Base-by-base conservation (phyloP, 1,140 invertebrate genomes). In the Heliothis virescens region DNA sequence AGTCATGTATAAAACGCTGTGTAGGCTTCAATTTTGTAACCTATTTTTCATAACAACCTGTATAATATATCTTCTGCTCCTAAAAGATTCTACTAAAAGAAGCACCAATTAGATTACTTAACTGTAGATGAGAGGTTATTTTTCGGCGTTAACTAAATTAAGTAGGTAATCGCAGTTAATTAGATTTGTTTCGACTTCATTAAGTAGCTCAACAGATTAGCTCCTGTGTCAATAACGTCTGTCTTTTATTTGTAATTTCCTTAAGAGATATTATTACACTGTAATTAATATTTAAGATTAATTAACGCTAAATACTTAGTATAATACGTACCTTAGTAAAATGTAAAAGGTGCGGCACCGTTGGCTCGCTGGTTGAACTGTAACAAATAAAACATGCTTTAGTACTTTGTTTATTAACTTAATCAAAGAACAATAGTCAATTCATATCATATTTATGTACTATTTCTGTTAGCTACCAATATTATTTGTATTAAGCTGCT, bases 281-380 rank as follows among this genome's bases (percentile, higher is more conserved):
- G 34, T 41, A 41, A 41, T 41, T 41, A 41, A 41, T 41, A 41
- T 41, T 41, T 41, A 41, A 41, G 34, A n/a, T 9, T 48, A 47
- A 10, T 47, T 48, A 67, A 18, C 34, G 16, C 7, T 18, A 47
- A 2, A 18, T 15, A 13, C 11, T 9, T 72, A 18, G 57, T 41
- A 1, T 55, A 41, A 57, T 1, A 26, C 72, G 5, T 60, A 75
- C 72, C 72, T 75, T 75, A 75, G 55, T 62, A 62, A 74, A 62
- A 62, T 62, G 57, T 75, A 26, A 50, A 75, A 47, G 41, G 13
- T 16, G 47, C 15, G 72, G 47, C 9, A 26, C 41, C 72, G 21
- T 1, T 26, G 29, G n/a, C 53, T 16, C 29, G 15, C 29, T 12
- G 55, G 9, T 41, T 12, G 41, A 75, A 75, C 72, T 75, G 72